Base-by-base conservation (phyloP, 1,140 invertebrate genomes). In the Argopecten irradians region DNA sequence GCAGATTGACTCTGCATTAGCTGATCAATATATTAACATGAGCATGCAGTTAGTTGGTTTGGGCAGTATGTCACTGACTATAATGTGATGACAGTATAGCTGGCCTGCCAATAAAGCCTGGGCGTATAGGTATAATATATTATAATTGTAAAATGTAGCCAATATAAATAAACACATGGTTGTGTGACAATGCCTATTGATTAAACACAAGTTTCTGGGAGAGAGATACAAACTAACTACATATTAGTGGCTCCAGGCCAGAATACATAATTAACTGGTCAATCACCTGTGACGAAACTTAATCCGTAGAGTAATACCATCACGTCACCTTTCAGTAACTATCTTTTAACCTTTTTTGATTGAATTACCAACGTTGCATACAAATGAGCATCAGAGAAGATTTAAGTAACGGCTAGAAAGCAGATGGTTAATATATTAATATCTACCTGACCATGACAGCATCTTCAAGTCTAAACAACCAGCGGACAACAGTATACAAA, bases 181-280 rank as follows among this genome's bases (percentile, higher is more conserved):
- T 71, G 55, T 28, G 55, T 71, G 55, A 71, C 55, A 71, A 71
- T 71, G n/a, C 55, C n/a, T 71, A 71, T 71, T 71, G n/a, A 71
- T 46, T 46, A 11, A 46, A 46, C 43, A 46, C 14, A 19, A 71
- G 55, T 71, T 71, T 71, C 55, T 28, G 22, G 22, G 55, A 71
- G 22, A 16, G 13, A 46, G 22, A 46, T 22, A 46, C 43, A 2
- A 46, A 16, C 19, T 46, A 46, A 39, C 36, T 39, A 13, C 36
- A 39, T 39, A n/a, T n/a, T n/a, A 8, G 36, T 39, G 36, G 36
- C 36, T 46, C 13, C 13, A 22, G 22, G 43, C 9, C 11, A 46
- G 43, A 46, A 8, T 8, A 39, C 36, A 39, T 39, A 8, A 39
- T 39, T 39, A 39, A 46, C 1, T 71, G 55, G 55, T 71, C n/a